Conservation (phyloP, 1,140 invertebrate species). For the Diuraphis noxia region DNA sequence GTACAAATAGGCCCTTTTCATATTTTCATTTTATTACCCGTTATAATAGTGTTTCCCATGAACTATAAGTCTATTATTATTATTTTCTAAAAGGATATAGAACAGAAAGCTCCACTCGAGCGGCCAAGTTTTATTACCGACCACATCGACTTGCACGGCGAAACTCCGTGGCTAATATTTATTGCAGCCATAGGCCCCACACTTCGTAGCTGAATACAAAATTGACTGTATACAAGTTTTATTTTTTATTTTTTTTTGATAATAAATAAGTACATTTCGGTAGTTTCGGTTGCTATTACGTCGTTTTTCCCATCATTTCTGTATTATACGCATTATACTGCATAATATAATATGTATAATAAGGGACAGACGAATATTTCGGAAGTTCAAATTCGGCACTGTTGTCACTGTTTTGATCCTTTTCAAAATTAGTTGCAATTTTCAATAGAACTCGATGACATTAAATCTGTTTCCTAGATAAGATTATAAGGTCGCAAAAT, state of each 20-base stretch:
- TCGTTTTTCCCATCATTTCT: no score
- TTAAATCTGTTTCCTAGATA: no score
- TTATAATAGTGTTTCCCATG: not conserved
- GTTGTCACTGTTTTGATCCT: not conserved
- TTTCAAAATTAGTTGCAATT: not conserved
- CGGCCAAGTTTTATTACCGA: not conserved
- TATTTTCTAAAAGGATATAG: not conserved
- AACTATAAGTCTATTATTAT: conserved; percentile 31
- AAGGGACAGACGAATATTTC: not conserved
- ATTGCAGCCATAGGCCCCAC: not conserved
- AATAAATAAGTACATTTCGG: not conserved
- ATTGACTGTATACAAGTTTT: not conserved
- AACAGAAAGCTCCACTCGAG: not conserved
- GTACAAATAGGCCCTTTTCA: not conserved
- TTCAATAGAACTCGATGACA: no score
- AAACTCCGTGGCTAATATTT: not conserved
- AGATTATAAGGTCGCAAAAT: no score
- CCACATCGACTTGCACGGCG: not conserved
- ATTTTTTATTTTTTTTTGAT: no score
- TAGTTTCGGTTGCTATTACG: not conserved
- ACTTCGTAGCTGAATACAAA: not conserved
- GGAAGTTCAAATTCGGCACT: not conserved
- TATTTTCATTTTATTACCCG: conserved; percentile 14
- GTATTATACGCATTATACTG: no score
- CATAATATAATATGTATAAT: no score